Percentiles rank a stretch among this genome's conserved stretches.
phyloP scores from a whole-genome alignment of 2,888 invertebrate species.

The Tuberolachnus salignus region DNA sequence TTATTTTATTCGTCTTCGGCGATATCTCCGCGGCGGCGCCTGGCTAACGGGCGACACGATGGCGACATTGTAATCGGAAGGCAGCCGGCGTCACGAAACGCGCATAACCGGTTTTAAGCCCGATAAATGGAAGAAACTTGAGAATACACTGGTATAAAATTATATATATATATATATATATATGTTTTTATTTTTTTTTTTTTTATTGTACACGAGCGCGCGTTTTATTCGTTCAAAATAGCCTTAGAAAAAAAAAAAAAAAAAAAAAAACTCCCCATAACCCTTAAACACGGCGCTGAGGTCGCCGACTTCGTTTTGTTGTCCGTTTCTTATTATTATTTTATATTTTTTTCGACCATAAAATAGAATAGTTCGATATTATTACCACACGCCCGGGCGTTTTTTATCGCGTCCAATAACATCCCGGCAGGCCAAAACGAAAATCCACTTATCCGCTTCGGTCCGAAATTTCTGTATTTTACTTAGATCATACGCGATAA shows the following conservation, averaged over 20 bases:
- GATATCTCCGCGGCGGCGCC: constrained; percentile 46
- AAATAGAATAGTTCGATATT: too few relatives aligned
- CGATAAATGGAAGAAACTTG: constrained; percentile 54
- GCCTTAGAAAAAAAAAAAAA: neutral
- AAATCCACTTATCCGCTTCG: too few relatives aligned
- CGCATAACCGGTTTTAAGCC: constrained; percentile 41
- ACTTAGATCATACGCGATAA: too few relatives aligned
- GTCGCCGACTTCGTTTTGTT: constrained; percentile 40
- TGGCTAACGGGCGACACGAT: constrained; percentile 44
- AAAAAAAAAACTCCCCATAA: neutral
- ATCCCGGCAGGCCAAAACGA: too few relatives aligned
- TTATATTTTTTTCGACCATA: too few relatives aligned
- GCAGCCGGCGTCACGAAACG: constrained; percentile 36
- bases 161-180: neutral
- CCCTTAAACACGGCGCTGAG: constrained; percentile 13
- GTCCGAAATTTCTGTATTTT: too few relatives aligned
- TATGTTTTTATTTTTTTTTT: neutral
- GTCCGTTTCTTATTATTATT: too few relatives aligned
- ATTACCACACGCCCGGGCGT: neutral
- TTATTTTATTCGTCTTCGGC: constrained; percentile 4
- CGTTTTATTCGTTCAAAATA: constrained; percentile 22
- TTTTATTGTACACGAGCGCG: neutral
- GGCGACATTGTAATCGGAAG: constrained; percentile 54
- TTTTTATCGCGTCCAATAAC: neutral
- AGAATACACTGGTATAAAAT: neutral